Conservation (phyloP, 2,888 invertebrate species). For the Pardosa pseudoannulata region DNA sequence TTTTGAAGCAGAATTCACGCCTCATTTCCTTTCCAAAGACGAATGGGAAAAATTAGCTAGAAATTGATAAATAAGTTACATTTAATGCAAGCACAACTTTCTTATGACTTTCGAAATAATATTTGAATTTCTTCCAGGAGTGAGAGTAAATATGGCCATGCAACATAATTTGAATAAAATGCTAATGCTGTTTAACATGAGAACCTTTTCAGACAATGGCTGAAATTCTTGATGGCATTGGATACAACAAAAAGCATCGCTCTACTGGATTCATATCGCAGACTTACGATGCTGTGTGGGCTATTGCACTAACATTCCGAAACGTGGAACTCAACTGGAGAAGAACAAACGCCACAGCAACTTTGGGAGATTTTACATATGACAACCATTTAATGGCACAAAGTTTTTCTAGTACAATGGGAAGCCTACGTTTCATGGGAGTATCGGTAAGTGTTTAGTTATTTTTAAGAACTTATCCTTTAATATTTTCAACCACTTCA, state of each 20-base stretch:
- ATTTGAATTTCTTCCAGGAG: no score
- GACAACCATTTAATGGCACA: constrained; percentile 85
- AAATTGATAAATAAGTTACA: background rate
- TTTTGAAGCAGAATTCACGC: background rate
- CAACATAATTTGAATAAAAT: no score
- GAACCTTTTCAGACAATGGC: constrained; percentile 50
- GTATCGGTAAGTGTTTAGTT: constrained; percentile 88
- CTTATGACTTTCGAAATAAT: no score
- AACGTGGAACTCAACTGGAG: constrained; percentile 82
- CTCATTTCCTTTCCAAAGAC: background rate
- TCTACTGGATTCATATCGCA: constrained; percentile 81
- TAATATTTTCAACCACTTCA: no score
- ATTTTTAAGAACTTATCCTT: no score
- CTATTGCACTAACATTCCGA: constrained; percentile 87
- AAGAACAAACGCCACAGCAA: constrained; percentile 76
- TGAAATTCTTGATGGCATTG: constrained; percentile 43
- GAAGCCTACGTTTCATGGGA: constrained; percentile 86
- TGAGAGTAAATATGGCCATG: no score
- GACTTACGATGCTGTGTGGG: constrained; percentile 94
- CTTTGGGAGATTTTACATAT: constrained; percentile 85
- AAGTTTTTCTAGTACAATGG: constrained; percentile 85
- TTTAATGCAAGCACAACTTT: no score
- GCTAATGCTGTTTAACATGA: no score
- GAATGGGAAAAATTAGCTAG: background rate
- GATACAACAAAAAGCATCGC: background rate